Base-by-base conservation (phyloP, 1,140 invertebrate genomes). In the Ditylenchus dipsaci region DNA sequence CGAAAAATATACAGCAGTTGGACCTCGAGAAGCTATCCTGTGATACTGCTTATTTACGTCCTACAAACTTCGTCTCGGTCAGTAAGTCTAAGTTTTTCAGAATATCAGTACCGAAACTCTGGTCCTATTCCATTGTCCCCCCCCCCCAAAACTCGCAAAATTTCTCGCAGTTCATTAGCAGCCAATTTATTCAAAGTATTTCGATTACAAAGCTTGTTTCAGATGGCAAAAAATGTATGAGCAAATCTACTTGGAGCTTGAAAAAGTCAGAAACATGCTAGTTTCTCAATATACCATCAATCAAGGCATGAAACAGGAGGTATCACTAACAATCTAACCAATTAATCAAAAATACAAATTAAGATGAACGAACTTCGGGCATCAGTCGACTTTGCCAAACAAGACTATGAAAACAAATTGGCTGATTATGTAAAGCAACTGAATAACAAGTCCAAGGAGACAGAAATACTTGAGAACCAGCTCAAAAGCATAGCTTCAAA, bases 151-250 rank as follows among this genome's bases (percentile, higher is more conserved):
- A n/a, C n/a, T n/a, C n/a, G n/a, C n/a, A n/a, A n/a, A n/a, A n/a
- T n/a, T n/a, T n/a, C n/a, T n/a, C n/a, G n/a, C n/a, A n/a, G n/a
- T n/a, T n/a, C n/a, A n/a, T n/a, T n/a, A n/a, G n/a, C n/a, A n/a
- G n/a, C n/a, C n/a, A n/a, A n/a, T n/a, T n/a, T n/a, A n/a, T n/a
- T n/a, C n/a, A n/a, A n/a, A n/a, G n/a, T n/a, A n/a, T n/a, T n/a
- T n/a, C n/a, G n/a, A n/a, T n/a, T n/a, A 69, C 66, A 23, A 30
- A 62, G 66, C 23, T 68, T 19, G 30, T 47, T 33, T 67, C 29
- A 80, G 72, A 60, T 80, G 81, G 78, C 81, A 81, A 19, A 65
- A 83, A 63, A 60, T 80, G 72, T 80, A 80, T 65, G 73, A 83
- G 42, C 71, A 78, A 56, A 56, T 83, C 56, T 80, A 80, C 63